Base-by-base conservation (phyloP, 2,113 vertebrate species). In the Caranx ignobilis region DNA sequence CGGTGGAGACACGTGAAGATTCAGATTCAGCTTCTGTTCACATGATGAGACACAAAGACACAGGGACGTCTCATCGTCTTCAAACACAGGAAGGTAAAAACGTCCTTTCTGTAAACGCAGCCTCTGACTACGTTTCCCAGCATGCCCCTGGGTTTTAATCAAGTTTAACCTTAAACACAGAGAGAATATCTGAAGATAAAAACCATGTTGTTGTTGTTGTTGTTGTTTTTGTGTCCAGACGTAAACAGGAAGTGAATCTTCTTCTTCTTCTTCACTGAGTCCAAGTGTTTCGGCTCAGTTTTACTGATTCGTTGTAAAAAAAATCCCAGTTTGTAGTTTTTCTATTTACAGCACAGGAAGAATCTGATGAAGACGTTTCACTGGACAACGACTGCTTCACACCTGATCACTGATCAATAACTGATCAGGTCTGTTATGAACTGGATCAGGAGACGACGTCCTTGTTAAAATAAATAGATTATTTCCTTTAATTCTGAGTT, bases 261-360 rank as follows among this genome's bases (percentile, higher is more conserved):
- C 67, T 83, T 70, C 65, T 16, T 65, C 54, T 65, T n/a, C 59
- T 66, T 39, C 19, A 61, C 65, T 19, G 60, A 74, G 48, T 75
- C n/a, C 50, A n/a, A 68, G 39, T 8, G 19, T 79, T 79, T 79
- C 62, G 59, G 26, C 56, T 73, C 77, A n/a, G 48, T 65, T 55
- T 47, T 41, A 21, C 15, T 54, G 63, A 71, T 61, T 68, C 77
- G 11, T 77, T 76, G 37, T 85, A 78, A 74, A 84, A 74, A 84
- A 84, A 85, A 85, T 2, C 48, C 26, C 47, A 41, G 72, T 75
- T 75, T 71, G 59, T 31, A n/a, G 26, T 63, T 71, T 65, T 68
- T 69, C 61, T 87, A 85, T 83, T 26, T 82, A 90, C 78, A 90
- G 71, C 47, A 65, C 45, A 56, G 71, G 69, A 83, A 84, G 63